Evolutionary conservation across 35 echinoderm and acorn worm genomes (phyloP).

Genomic region (Ptychodera flava): DNA sequence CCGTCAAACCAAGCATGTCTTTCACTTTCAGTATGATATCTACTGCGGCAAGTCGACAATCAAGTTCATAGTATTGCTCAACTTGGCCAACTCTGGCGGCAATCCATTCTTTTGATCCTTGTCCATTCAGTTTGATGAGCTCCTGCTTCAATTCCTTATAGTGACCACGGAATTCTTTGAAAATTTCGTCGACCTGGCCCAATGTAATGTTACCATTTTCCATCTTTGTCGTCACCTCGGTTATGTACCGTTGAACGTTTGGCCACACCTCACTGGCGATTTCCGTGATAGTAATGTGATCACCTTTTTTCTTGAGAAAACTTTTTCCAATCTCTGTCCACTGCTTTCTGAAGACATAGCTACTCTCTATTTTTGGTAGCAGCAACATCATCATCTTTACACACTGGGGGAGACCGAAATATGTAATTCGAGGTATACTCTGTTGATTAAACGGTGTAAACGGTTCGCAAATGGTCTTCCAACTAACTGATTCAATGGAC

Average conservation of each 20-base stretch:
- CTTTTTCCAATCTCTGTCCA: not conserved
- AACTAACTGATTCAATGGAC: too few relatives aligned
- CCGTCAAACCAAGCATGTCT: not conserved
- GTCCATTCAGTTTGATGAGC: not conserved
- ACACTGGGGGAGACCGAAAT: not conserved
- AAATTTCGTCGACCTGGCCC: not conserved
- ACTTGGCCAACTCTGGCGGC: not conserved
- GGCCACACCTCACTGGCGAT: not conserved
- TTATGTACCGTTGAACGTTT: not conserved
- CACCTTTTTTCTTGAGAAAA: not conserved
- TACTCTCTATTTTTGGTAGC: not conserved
- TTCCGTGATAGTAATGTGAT: not conserved
- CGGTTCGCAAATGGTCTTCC: too few relatives aligned
- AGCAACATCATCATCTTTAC: not conserved
- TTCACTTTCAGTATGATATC: not conserved
- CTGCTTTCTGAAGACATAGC: not conserved
- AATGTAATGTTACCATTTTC: not conserved
- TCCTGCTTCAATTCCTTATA: not conserved
- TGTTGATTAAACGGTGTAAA: too few relatives aligned
- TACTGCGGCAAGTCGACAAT: not conserved
- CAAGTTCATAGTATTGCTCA: not conserved
- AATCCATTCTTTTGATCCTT: not conserved
- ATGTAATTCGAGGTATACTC: too few relatives aligned
- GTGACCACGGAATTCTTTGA: not conserved
- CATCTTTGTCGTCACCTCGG: not conserved